phyloP scores from a whole-genome alignment of 1,140 invertebrate species.

The Papilio helenus region DNA sequence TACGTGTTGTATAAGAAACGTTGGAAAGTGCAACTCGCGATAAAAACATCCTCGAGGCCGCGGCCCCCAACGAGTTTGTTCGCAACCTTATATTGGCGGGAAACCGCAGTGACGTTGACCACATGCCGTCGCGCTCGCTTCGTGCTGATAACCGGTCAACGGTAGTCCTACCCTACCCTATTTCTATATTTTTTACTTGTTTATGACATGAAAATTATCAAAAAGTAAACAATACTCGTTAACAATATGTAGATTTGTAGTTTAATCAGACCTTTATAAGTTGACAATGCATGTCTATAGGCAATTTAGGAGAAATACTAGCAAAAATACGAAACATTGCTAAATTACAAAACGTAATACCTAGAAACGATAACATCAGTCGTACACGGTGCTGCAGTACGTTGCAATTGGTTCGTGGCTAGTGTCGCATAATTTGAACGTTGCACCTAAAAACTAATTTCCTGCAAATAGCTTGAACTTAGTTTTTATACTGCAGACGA shows the following conservation, averaged over 20 bases:
- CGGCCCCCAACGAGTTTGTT: background rate
- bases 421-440: background rate
- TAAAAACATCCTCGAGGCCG: conserved; percentile 10
- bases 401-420: background rate
- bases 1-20: background rate
- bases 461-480: background rate
- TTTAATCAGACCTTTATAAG: background rate
- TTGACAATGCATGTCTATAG: background rate
- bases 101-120: conserved; percentile 19
- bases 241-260: background rate
- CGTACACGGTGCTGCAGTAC: background rate
- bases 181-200: background rate
- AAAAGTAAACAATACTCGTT: background rate
- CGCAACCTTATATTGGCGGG: background rate
- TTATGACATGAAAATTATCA: background rate
- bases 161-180: background rate
- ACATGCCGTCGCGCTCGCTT: background rate
- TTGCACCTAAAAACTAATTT: conserved; percentile 5
- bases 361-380: background rate
- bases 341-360: background rate
- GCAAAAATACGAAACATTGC: background rate
- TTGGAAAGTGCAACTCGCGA: background rate
- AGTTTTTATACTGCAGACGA: background rate
- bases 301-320: background rate
- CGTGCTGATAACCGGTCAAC: background rate